Base-by-base conservation (phyloP, 2,888 invertebrate species). In the Lathronympha strigana region DNA sequence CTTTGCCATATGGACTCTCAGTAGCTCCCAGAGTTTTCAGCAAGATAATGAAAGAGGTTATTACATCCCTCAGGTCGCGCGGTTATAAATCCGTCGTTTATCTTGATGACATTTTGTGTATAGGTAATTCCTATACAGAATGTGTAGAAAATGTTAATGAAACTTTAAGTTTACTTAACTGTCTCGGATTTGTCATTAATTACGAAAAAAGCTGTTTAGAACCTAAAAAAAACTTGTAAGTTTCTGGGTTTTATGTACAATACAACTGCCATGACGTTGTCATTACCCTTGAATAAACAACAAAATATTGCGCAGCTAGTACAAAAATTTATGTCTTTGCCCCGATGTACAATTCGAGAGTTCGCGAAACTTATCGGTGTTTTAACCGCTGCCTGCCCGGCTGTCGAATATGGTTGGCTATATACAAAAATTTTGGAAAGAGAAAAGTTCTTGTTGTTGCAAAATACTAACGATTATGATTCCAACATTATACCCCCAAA, bases 341-440 rank as follows among this genome's bases (percentile, higher is more conserved):
- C n/a, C n/a, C n/a, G n/a, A 28, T 68, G 55, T 66, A 49, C 62
- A n/a, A 66, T 71, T 15, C 25, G 68, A 55, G 43, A 68, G 33
- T 68, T 70, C 28, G 61, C 70, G 8, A 49, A 68, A 11, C 63
- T 67, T 8, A 67, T 72, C 15, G 73, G 72, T 11, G 15, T 68
- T 1, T 33, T 73, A 19, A 62, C 49, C 13, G 64, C 72, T 4
- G 70, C 71, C 1, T 73, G 72, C 19, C 73, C 73, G 11, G 71
- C 71, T 0, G 63, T 69, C 9, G 45, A n/a, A 1, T 71, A 70
- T 31, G 64, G 64, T 4, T 71, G 70, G 67, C 1, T 68, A 13
- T 69, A 69, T n/a, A 69, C 69, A 1, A 71, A 71, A 31, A 8
- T 19, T 0, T 57, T 71, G 45, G 69, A 69, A 53, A 23, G 67